phyloP scores from a whole-genome alignment of 2,113 vertebrate species.

The Mellivora capensis region DNA sequence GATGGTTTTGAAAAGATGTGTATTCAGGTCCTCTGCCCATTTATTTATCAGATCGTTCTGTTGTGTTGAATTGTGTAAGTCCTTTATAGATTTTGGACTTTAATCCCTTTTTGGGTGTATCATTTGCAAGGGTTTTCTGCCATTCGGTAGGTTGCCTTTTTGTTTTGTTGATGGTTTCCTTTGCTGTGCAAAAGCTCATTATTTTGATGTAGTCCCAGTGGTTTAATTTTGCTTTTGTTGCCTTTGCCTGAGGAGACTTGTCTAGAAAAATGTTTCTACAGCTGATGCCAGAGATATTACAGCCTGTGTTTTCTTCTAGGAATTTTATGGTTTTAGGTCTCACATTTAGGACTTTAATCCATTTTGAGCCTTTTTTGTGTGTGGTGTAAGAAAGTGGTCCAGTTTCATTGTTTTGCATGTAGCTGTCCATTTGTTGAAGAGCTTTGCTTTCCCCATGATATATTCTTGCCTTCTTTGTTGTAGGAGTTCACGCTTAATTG shows the following conservation, averaged over 20 bases:
- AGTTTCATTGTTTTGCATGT: not conserved
- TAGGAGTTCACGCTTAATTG: not conserved
- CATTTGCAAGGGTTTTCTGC: not conserved
- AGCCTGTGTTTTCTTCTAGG: not conserved
- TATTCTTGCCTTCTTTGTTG: not conserved
- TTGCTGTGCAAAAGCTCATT: not conserved
- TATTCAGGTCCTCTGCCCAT: not conserved
- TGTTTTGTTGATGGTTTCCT: not conserved
- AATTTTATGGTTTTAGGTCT: not conserved
- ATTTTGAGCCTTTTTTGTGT: not conserved
- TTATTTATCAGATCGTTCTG: not conserved
- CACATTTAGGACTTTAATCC: not conserved
- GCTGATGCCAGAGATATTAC: not conserved
- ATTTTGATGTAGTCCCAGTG: not conserved
- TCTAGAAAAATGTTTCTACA: not conserved
- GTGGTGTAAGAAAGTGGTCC: not conserved
- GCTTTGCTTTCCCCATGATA: not conserved
- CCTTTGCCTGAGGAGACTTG: not conserved
- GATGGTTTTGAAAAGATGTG: not conserved
- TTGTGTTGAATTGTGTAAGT: not conserved
- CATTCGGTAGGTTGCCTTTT: not conserved
- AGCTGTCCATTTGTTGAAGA: not conserved
- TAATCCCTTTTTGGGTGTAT: not conserved
- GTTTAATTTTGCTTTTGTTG: not conserved
- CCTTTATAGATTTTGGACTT: not conserved